These are phyloP conservation scores for Acronicta leporina DNA, from an alignment of 2,888 invertebrate genomes.

Conservation along the genomic window DNA sequence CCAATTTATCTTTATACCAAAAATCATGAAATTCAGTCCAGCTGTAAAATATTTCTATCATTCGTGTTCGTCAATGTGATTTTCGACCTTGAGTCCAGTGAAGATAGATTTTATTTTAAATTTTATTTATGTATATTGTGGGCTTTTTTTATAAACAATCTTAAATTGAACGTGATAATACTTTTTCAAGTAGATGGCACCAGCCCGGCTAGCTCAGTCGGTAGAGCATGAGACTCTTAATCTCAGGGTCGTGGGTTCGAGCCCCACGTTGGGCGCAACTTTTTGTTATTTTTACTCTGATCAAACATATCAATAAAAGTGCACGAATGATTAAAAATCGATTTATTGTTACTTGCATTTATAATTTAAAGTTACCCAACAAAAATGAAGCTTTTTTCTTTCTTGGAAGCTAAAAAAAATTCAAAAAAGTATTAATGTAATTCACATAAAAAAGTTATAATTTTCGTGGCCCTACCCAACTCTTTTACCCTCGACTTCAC, in stretches of 20 bases:
- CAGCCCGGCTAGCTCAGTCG: constrained; percentile 89
- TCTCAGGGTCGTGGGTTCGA: constrained; percentile 91
- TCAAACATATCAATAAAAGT: background rate
- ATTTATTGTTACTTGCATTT: too few relatives aligned
- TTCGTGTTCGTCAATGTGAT: too few relatives aligned
- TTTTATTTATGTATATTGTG: too few relatives aligned
- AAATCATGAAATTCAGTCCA: too few relatives aligned
- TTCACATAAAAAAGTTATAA: background rate
- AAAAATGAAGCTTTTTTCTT: too few relatives aligned
- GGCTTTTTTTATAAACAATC: too few relatives aligned
- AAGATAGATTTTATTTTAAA: too few relatives aligned
- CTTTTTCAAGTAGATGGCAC: rapidly evolving
- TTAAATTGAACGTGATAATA: background rate
- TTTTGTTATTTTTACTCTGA: constrained; percentile 51
- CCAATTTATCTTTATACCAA: too few relatives aligned
- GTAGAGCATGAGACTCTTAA: constrained; percentile 91
- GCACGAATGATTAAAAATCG: background rate
- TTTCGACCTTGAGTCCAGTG: too few relatives aligned
- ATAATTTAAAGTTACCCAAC: too few relatives aligned
- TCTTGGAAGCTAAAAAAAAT: background rate
- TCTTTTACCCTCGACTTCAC: constrained; percentile 49
- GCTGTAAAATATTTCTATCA: too few relatives aligned
- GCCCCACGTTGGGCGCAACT: constrained; percentile 90
- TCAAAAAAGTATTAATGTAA: background rate
- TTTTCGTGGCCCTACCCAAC: constrained; percentile 40